phyloP scores from a whole-genome alignment of 2,888 invertebrate genomes.

The Mythimna pallens region DNA sequence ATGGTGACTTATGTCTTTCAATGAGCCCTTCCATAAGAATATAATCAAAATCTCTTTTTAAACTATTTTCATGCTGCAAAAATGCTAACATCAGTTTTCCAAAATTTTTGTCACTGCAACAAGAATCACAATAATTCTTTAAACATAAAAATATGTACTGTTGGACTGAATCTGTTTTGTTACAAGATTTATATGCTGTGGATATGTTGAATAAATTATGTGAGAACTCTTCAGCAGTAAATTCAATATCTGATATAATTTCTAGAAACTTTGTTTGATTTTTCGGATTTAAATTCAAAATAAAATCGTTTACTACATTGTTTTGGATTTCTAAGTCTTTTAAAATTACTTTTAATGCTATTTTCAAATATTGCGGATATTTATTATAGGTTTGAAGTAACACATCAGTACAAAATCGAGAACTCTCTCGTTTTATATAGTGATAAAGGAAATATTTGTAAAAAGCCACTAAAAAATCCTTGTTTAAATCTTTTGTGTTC shows the following conservation, averaged over 20 bases:
- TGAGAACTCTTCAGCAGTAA: slow-evolving; percentile 70
- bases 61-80: slow-evolving; percentile 73
- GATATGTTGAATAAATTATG: slow-evolving; percentile 75
- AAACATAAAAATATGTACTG: slow-evolving; percentile 70
- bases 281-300: slow-evolving; percentile 63
- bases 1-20: slow-evolving; percentile 76
- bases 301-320: slow-evolving; percentile 74
- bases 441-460: slow-evolving; percentile 70
- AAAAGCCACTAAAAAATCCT: slow-evolving; percentile 65
- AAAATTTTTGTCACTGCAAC: slow-evolving; percentile 74
- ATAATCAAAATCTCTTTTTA: slow-evolving; percentile 39
- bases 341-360: slow-evolving; percentile 68
- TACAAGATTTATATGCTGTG: slow-evolving; percentile 75
- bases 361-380: slow-evolving; percentile 67
- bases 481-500: slow-evolving; percentile 52
- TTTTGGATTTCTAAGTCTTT: slow-evolving; percentile 71
- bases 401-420: slow-evolving; percentile 73
- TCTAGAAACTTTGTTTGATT: slow-evolving; percentile 68
- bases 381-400: slow-evolving; percentile 69
- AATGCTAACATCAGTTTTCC: slow-evolving; percentile 76
- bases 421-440: slow-evolving; percentile 72
- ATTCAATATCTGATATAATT: slow-evolving; percentile 65
- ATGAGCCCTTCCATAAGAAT: slow-evolving; percentile 70
- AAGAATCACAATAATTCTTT: slow-evolving; percentile 59
- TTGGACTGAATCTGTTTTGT: slow-evolving; percentile 72